Base-by-base conservation (phyloP, 2,113 vertebrate species). In the Uria aalge region DNA sequence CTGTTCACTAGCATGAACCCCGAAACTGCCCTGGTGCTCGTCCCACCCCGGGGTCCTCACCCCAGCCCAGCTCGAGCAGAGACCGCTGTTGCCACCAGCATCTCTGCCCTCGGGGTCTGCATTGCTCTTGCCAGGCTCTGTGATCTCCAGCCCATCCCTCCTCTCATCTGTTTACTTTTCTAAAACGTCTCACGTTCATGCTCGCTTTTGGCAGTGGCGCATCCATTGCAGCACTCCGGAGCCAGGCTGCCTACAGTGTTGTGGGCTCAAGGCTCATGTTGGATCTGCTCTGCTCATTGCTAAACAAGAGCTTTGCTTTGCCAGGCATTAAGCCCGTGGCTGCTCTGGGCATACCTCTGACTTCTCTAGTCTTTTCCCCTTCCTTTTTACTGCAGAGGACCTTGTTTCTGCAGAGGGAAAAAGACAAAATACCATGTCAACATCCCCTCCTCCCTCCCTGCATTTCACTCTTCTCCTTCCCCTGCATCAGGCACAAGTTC, bases 211-310 rank as follows among this genome's bases (percentile, higher is more conserved):
- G 20, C 84, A 64, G 43, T 9, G 5, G 16, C 2, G 3, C 26
- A 7, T 34, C 55, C 8, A 2, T 29, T 36, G 50, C 27, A 55
- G 34, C 18, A 3, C 36, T 15, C 21, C 1, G 15, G 74, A 48
- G 8, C 41, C 48, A 22, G 63, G 47, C 64, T 68, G 48, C 38
- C 15, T 16, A 20, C 41, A 17, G 55, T 0, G 0, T 8, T 34
- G 40, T 0, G 0, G 32, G 36, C 41, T 85, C 21, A 8, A 29
- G 60, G 38, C n/a, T 90, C 0, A 0, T 50, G 34, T 9, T 3
- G 11, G 12, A 24, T 47, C 45, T 77, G 15, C 48, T 85, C 38
- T 38, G 53, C 24, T 26, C 67, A 72, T 57, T 2, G 3, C 72
- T 75, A 32, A 80, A 72, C 23, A 29, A 47, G 52, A 64, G 50